Percentiles rank a stretch among this genome's conserved stretches.
phyloP scores from a whole-genome alignment of 2,888 invertebrate genomes.

The Globia sparganii region DNA sequence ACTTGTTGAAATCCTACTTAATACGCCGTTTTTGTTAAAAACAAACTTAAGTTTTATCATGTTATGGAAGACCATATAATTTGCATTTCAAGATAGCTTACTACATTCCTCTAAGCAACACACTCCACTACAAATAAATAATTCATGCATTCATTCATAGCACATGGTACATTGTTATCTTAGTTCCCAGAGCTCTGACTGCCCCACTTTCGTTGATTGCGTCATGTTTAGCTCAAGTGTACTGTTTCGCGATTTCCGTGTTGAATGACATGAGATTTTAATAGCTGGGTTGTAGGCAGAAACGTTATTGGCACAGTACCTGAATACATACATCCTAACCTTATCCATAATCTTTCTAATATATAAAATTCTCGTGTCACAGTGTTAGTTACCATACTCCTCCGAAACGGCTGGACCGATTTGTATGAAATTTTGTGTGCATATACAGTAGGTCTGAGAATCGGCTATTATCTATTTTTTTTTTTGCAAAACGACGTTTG shows the following conservation, averaged over 20 bases:
- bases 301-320: neutral
- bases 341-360: too few relatives aligned
- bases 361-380: too few relatives aligned
- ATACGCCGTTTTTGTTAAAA: too few relatives aligned
- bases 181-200: conserved; percentile 56
- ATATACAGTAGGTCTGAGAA: too few relatives aligned
- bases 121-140: conserved; percentile 20
- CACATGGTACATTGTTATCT: conserved; percentile 62
- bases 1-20: too few relatives aligned
- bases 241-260: conserved; percentile 50
- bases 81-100: neutral
- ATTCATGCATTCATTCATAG: conserved; percentile 55
- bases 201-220: conserved; percentile 64
- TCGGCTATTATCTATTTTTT: too few relatives aligned
- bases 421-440: too few relatives aligned
- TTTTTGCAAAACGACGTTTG: too few relatives aligned
- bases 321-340: too few relatives aligned
- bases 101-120: neutral
- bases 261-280: conserved; percentile 8
- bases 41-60: neutral
- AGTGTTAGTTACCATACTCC: too few relatives aligned
- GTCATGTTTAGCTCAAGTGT: conserved; percentile 47
- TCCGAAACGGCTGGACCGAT: too few relatives aligned
- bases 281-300: neutral
- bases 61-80: neutral